Conservation (phyloP, 2,797 vertebrate species). For the Podarcis lilfordi region DNA sequence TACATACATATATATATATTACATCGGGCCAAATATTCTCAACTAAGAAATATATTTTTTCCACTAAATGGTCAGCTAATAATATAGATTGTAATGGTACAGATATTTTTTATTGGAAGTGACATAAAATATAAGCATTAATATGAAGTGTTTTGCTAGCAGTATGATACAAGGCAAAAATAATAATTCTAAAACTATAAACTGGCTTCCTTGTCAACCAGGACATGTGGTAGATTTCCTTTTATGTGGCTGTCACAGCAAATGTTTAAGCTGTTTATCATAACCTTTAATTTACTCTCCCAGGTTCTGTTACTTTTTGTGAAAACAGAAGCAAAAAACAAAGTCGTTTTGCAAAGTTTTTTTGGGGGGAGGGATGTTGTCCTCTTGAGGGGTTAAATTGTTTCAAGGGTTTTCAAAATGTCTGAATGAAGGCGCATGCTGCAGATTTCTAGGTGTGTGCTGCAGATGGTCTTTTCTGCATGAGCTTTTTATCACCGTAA, state of each 20-base stretch:
- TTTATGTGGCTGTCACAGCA: not conserved
- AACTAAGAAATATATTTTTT: constrained; percentile 31
- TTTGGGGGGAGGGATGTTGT: not conserved
- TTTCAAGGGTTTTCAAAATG: not conserved
- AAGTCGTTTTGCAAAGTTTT: not conserved
- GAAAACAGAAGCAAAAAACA: not conserved
- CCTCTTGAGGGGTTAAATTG: not conserved
- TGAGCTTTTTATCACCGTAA: not conserved
- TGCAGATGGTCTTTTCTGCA: not conserved
- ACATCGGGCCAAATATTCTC: constrained; percentile 36
- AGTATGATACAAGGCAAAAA: not conserved
- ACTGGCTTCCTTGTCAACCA: not conserved
- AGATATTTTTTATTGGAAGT: not conserved
- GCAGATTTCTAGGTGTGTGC: no score
- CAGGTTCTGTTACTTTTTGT: constrained; percentile 3
- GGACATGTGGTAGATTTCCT: not conserved
- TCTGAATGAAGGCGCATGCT: not conserved
- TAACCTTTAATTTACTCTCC: not conserved
- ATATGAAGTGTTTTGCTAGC: constrained; percentile 8
- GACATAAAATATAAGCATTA: not conserved
- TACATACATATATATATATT: not conserved
- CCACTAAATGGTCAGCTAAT: constrained; percentile 27
- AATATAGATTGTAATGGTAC: not conserved
- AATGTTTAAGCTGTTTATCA: not conserved
- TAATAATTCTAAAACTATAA: constrained; percentile 20